Percentiles rank a stretch among this genome's conserved stretches.
phyloP scores from a whole-genome alignment of 2,797 vertebrate genomes.

The Sebastes vulpes region DNA sequence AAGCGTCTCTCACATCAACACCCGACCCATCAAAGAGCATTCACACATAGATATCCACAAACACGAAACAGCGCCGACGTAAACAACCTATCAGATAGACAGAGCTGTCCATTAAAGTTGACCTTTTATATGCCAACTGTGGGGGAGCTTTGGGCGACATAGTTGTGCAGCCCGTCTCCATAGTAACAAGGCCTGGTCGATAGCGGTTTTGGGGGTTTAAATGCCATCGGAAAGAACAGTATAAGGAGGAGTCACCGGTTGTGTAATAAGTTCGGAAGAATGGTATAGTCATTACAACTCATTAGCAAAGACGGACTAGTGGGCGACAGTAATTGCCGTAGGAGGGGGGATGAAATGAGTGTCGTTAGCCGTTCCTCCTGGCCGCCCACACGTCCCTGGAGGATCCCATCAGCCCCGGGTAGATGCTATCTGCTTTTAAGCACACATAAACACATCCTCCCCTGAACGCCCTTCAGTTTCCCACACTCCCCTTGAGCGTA shows the following conservation, averaged over 20 bases:
- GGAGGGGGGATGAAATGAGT: slow-evolving; percentile 49
- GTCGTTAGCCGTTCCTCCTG: slow-evolving; percentile 39
- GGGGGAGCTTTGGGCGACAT: slow-evolving; percentile 37
- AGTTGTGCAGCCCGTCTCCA: slow-evolving; percentile 47
- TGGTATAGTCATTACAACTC: slow-evolving; percentile 17
- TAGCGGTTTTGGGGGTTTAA: slow-evolving; percentile 36
- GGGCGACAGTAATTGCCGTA: slow-evolving; percentile 16
- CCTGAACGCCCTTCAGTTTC: slow-evolving; percentile 31
- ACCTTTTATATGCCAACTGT: slow-evolving; percentile 63
- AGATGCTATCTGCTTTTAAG: slow-evolving; percentile 63
- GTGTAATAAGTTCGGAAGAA: slow-evolving; percentile 37
- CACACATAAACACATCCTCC: slow-evolving; percentile 52
- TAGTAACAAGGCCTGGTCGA: slow-evolving; percentile 47
- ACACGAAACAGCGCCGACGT: not conserved
- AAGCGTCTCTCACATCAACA: slow-evolving; percentile 14
- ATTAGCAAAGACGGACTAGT: slow-evolving; percentile 39
- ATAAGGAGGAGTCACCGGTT: slow-evolving; percentile 19
- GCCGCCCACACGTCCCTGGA: slow-evolving; percentile 55
- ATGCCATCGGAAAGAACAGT: slow-evolving; percentile 43
- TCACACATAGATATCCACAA: slow-evolving; percentile 7
- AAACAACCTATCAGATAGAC: slow-evolving; percentile 45
- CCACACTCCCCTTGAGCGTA: slow-evolving; percentile 1
- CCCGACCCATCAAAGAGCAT: not conserved
- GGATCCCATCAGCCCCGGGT: slow-evolving; percentile 32
- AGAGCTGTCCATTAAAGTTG: slow-evolving; percentile 65